These are phyloP conservation scores for Anoncus sp. DNA, from an alignment of 2,888 invertebrate genomes.

Conservation along the genomic window DNA sequence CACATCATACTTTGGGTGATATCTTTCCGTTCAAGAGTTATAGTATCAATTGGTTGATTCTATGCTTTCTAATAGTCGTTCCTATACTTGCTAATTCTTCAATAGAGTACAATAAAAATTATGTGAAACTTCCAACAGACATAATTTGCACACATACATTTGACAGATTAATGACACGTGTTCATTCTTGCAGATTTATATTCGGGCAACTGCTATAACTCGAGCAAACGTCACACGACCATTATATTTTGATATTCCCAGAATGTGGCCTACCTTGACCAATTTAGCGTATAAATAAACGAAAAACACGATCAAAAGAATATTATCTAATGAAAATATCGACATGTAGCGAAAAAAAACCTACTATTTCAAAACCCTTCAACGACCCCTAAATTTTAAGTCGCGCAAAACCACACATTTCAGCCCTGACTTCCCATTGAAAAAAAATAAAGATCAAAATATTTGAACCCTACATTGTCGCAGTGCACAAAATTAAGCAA, in stretches of 20 bases:
- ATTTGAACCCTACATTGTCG: not conserved
- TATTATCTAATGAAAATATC: not conserved
- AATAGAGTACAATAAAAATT: too few relatives aligned
- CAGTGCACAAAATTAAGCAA: not conserved
- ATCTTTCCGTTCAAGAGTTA: too few relatives aligned
- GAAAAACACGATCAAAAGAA: slow-evolving; percentile 1
- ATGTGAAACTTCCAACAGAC: not conserved
- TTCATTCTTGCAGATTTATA: not conserved
- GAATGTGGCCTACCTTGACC: not conserved
- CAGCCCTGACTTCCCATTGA: too few relatives aligned
- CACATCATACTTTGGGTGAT: too few relatives aligned
- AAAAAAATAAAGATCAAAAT: too few relatives aligned
- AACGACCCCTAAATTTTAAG: too few relatives aligned
- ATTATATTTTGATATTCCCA: slow-evolving; percentile 5
- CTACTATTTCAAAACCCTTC: too few relatives aligned
- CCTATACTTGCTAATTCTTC: too few relatives aligned
- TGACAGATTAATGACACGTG: not conserved
- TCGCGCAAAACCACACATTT: too few relatives aligned
- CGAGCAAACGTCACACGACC: not conserved
- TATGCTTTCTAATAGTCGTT: too few relatives aligned
- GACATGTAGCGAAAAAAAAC: not conserved
- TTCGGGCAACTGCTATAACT: not conserved
- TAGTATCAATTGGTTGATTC: too few relatives aligned
- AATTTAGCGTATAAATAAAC: not conserved
- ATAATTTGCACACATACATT: not conserved